phyloP scores from a whole-genome alignment of 2,113 vertebrate genomes.

The Seriola aureovittata region DNA sequence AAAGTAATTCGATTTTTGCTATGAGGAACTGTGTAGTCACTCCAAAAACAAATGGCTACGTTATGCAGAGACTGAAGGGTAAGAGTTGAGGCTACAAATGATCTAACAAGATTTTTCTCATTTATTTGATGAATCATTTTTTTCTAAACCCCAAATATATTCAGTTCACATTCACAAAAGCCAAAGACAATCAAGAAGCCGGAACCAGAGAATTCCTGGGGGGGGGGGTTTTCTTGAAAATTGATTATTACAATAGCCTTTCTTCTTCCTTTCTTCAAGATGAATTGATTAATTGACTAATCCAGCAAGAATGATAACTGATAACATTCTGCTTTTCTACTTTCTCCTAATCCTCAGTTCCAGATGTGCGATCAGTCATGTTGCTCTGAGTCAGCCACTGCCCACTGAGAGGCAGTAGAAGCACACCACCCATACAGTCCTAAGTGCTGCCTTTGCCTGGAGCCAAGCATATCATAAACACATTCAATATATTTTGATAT shows the following conservation, averaged over 20 bases:
- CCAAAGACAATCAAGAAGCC: not conserved
- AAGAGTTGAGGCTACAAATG: not conserved
- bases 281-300: not conserved
- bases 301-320: not conserved
- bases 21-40: not conserved
- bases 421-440: not conserved
- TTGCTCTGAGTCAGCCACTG: constrained; percentile 17
- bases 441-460: not conserved
- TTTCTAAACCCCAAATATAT: not conserved
- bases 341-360: not conserved
- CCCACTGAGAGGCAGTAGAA: constrained; percentile 79
- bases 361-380: constrained; percentile 17
- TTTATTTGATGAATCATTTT: not conserved
- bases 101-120: not conserved
- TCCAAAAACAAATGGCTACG: not conserved
- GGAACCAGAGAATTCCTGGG: not conserved
- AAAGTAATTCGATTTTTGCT: not conserved
- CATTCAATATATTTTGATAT: constrained; percentile 37
- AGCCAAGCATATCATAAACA: constrained; percentile 56
- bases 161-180: not conserved
- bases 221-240: not conserved
- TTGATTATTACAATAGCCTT: not conserved
- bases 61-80: not conserved
- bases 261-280: not conserved
- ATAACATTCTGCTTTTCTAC: not conserved